Conservation (phyloP, 2,113 vertebrate genomes). For the Stegastes partitus region DNA sequence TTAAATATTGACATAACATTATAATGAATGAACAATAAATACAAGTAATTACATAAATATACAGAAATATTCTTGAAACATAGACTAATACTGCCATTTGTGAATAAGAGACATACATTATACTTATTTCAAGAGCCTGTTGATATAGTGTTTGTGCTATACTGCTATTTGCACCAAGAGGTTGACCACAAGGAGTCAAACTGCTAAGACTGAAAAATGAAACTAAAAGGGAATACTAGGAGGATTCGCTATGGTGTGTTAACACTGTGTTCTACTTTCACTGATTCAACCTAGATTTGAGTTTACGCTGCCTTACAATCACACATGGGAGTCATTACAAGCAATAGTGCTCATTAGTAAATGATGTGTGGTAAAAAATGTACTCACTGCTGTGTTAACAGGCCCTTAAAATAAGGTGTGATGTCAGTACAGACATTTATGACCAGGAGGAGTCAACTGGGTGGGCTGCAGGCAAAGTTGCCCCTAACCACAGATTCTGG, state of each 20-base stretch:
- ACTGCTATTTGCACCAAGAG: slow-evolving; percentile 48
- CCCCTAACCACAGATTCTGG: slow-evolving; percentile 72
- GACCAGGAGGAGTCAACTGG: slow-evolving; percentile 73
- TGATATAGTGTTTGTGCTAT: slow-evolving; percentile 48
- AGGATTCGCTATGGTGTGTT: slow-evolving; percentile 12
- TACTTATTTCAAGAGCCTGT: slow-evolving; percentile 82
- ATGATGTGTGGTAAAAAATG: slow-evolving; percentile 62
- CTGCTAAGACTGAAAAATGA: slow-evolving; percentile 28
- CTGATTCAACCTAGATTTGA: slow-evolving; percentile 30
- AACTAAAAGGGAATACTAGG: slow-evolving; percentile 19
- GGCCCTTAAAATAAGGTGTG: slow-evolving; percentile 81
- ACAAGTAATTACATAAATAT: slow-evolving; percentile 97
- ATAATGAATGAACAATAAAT: slow-evolving; percentile 95
- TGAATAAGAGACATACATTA: slow-evolving; percentile 82
- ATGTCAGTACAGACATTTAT: slow-evolving; percentile 77
- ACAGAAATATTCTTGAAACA: slow-evolving; percentile 89
- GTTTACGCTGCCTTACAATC: slow-evolving; percentile 39
- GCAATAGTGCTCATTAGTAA: slow-evolving; percentile 64
- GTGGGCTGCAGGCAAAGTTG: slow-evolving; percentile 72
- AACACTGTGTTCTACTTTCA: slow-evolving; percentile 38
- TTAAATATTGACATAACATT: slow-evolving; percentile 90
- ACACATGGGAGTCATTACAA: slow-evolving; percentile 59
- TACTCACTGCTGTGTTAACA: slow-evolving; percentile 74
- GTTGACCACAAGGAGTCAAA: slow-evolving; percentile 43
- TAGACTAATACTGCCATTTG: slow-evolving; percentile 89